Conservation (phyloP, 2,113 vertebrate genomes). For the Etia nguti region DNA sequence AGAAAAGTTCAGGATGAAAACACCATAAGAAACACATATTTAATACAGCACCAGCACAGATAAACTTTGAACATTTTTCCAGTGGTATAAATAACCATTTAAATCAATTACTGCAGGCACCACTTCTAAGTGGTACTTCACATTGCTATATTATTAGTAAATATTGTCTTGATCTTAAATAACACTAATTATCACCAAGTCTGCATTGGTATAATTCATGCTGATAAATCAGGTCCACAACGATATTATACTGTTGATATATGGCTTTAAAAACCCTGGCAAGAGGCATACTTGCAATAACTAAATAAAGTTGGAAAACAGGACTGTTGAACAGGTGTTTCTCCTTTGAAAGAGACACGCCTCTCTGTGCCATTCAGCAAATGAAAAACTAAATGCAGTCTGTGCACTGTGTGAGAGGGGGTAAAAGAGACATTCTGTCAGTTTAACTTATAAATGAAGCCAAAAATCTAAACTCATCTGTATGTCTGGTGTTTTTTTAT, state of each 20-base stretch:
- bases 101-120: neutral
- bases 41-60: neutral
- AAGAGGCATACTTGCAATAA: neutral
- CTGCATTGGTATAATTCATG: neutral
- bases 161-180: neutral
- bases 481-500: neutral
- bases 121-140: neutral
- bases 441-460: neutral
- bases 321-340: neutral
- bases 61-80: neutral
- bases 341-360: neutral
- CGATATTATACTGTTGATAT: neutral
- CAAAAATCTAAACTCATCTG: neutral
- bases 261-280: neutral
- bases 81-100: neutral
- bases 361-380: neutral
- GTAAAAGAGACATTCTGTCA: neutral
- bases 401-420: neutral
- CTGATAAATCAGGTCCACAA: neutral
- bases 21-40: neutral
- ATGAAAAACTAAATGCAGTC: neutral
- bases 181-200: neutral
- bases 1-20: neutral
- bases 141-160: neutral
- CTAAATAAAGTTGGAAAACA: neutral